phyloP scores from a whole-genome alignment of 1,140 invertebrate species.

The Proctacanthus coquilletti region DNA sequence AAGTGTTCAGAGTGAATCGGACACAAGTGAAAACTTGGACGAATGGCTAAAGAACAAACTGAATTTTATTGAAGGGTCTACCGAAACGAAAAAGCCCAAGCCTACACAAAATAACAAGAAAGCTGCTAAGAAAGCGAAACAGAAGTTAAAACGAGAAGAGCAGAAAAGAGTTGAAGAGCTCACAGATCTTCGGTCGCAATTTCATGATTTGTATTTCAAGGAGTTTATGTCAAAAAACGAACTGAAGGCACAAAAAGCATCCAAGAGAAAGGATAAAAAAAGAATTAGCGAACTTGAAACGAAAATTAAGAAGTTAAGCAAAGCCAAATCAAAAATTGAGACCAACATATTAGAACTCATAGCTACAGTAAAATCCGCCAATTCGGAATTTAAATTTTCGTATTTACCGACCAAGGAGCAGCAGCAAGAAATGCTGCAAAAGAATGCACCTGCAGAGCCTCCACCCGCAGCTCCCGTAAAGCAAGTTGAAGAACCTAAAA shows the following conservation, averaged over 20 bases:
- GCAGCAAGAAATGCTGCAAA: slow-evolving; percentile 19
- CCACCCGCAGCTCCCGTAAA: not conserved
- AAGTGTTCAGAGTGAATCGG: too few species aligned
- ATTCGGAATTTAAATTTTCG: slow-evolving; percentile 25
- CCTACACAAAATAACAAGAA: slow-evolving; percentile 19
- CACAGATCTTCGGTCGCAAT: slow-evolving; percentile 22
- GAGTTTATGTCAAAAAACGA: slow-evolving; percentile 25
- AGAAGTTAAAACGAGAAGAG: slow-evolving; percentile 26
- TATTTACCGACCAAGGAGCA: slow-evolving; percentile 29
- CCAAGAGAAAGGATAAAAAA: slow-evolving; percentile 27
- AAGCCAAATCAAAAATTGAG: slow-evolving; percentile 25
- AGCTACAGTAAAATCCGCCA: slow-evolving; percentile 24
- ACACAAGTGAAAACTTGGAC: slow-evolving; percentile 9
- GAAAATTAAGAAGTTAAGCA: slow-evolving; percentile 26
- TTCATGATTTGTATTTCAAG: slow-evolving; percentile 28
- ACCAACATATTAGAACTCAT: slow-evolving; percentile 24
- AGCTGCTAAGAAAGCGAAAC: slow-evolving; percentile 27
- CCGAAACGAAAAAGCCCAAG: slow-evolving; percentile 17
- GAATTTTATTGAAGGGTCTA: slow-evolving; percentile 23
- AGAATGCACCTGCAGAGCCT: slow-evolving; percentile 11
- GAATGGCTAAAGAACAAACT: slow-evolving; percentile 27
- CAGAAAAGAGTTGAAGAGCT: slow-evolving; percentile 25
- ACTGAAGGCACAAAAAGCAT: slow-evolving; percentile 18
- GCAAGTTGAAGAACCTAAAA: not conserved
- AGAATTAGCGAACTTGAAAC: slow-evolving; percentile 24